Percentiles rank a stretch among this genome's conserved stretches.
These are phyloP conservation scores for Cavia porcellus DNA, from an alignment of 2,113 vertebrate genomes.

Conservation along the genomic window DNA sequence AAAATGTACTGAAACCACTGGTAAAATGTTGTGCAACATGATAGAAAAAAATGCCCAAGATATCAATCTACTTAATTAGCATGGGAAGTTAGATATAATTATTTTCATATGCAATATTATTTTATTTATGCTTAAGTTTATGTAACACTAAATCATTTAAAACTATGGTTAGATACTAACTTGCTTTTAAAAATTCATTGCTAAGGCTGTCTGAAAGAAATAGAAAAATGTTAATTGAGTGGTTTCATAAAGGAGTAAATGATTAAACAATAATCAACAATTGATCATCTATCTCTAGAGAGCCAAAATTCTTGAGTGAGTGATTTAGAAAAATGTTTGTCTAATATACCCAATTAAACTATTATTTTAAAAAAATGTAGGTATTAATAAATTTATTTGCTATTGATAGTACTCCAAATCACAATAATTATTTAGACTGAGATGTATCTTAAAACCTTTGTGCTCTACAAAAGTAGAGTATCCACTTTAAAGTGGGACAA, in stretches of 20 bases:
- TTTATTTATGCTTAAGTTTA: background rate
- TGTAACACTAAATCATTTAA: background rate
- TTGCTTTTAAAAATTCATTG: background rate
- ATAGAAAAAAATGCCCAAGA: background rate
- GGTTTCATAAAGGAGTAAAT: background rate
- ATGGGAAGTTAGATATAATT: background rate
- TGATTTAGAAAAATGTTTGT: background rate
- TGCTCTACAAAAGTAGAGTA: background rate
- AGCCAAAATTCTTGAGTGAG: background rate
- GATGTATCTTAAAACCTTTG: background rate
- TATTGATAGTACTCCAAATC: background rate
- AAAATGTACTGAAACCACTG: background rate
- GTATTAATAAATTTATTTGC: slow-evolving; percentile 20
- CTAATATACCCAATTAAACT: background rate
- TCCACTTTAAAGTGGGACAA: too few relatives aligned
- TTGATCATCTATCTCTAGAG: background rate
- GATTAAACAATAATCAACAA: background rate
- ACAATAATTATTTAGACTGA: background rate
- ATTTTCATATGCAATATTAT: background rate
- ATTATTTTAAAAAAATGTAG: background rate
- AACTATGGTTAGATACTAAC: background rate
- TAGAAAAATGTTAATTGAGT: background rate
- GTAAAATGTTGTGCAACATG: background rate
- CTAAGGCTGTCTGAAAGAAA: background rate
- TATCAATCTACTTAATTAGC: background rate